Base-by-base conservation (phyloP, 2,797 vertebrate species). In the Anguilla obscura region DNA sequence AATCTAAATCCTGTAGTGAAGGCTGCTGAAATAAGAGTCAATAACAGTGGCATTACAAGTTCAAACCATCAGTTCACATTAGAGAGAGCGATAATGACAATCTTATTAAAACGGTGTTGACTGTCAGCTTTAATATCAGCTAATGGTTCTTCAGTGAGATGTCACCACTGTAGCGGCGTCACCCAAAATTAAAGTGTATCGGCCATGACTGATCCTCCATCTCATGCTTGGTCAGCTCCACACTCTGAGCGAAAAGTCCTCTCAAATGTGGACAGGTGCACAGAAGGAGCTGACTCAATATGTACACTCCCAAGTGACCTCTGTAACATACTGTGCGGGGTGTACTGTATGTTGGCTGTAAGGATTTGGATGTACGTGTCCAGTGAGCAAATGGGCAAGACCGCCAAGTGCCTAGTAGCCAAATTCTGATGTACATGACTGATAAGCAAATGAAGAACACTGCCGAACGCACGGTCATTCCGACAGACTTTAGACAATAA, bases 51-150 rank as follows among this genome's bases (percentile, higher is more conserved):
- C 8, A 33, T 58, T 18, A 36, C 71, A 21, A 24, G 16, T 36
- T 56, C 69, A 56, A 76, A 80, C 24, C 85, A 79, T 79, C 86
- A 54, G 45, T 56, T 76, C 69, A 54, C 45, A 79, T 86, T 86
- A 76, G n/a, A 50, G n/a, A 84, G 56, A 24, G 1, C 0, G 18
- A 82, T 60, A 63, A 82, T 36, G 56, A 87, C 50, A 56, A 50
- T 83, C 52, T n/a, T 63, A 45, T 82, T 60, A 87, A 80, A 30
- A 48, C 36, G 14, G 60, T 83, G 76, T 82, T 79, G 86, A 80
- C 69, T 40, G 71, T 79, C 86, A 80, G 3, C 24, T 79, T n/a
- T 83, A 82, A 82, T 82, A 82, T 27, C 40, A 40, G 50, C 16
- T 54, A 79, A 18, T 87, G 21, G 30, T 7, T 80, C 71, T 58